These are phyloP conservation scores for Bombus confusus DNA, from an alignment of 1,140 invertebrate species.

Conservation along the genomic window DNA sequence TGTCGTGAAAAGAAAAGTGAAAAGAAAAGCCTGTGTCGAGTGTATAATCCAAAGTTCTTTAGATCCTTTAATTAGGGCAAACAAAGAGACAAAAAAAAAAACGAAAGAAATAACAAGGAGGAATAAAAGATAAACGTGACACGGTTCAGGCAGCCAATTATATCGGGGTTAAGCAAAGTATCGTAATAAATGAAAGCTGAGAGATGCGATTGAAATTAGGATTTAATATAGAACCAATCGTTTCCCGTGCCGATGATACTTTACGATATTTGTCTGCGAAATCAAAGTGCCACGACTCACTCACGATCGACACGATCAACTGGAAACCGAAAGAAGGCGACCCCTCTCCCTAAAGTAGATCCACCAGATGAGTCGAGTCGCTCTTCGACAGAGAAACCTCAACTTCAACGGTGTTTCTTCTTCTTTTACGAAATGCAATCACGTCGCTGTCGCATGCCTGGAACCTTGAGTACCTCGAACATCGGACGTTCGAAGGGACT, in stretches of 20 bases:
- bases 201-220: not conserved
- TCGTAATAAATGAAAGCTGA: too few relatives aligned
- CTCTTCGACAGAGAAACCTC: constrained; percentile 57
- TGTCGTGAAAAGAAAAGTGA: not conserved
- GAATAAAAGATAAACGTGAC: not conserved
- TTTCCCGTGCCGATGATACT: not conserved
- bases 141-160: constrained; percentile 28
- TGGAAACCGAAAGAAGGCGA: constrained; percentile 52
- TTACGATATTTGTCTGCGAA: not conserved
- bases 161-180: constrained; percentile 14
- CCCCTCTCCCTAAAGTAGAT: constrained; percentile 76
- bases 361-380: constrained; percentile 65
- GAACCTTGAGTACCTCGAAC: constrained; percentile 31
- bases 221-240: too few relatives aligned
- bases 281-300: constrained; percentile 25
- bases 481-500: constrained; percentile 49
- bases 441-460: constrained; percentile 58
- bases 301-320: constrained; percentile 33
- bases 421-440: constrained; percentile 36
- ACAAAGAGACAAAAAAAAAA: not conserved
- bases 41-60: not conserved
- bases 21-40: not conserved
- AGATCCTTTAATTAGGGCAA: constrained; percentile 3
- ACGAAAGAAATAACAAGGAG: not conserved
- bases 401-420: constrained; percentile 36